Conservation (phyloP, 2,113 vertebrate genomes). For the Seriola quinqueradiata region DNA sequence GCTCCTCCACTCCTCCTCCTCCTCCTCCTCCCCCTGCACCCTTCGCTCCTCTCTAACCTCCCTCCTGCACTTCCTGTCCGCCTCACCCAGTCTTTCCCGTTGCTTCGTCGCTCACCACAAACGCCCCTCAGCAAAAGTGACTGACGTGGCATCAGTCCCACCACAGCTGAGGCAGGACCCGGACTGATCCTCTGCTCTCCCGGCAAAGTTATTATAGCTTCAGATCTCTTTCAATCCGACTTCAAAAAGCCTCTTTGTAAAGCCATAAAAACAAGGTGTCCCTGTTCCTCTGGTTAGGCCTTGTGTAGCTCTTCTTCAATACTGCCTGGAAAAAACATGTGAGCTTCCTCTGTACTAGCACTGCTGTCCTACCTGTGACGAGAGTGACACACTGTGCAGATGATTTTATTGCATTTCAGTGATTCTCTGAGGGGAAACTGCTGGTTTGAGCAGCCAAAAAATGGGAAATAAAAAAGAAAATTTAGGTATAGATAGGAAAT, state of each 20-base stretch:
- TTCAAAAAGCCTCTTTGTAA: slow-evolving; percentile 48
- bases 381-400: neutral
- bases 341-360: neutral
- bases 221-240: slow-evolving; percentile 39
- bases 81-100: slow-evolving; percentile 5
- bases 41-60: slow-evolving; percentile 11
- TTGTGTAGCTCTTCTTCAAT: slow-evolving; percentile 16
- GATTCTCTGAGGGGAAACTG: neutral
- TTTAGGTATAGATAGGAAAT: neutral
- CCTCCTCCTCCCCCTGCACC: neutral
- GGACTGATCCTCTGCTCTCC: slow-evolving; percentile 4
- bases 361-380: neutral
- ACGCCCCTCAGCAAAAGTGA: slow-evolving; percentile 1
- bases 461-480: neutral
- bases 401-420: slow-evolving; percentile 8
- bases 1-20: neutral
- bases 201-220: slow-evolving; percentile 31
- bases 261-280: slow-evolving; percentile 40
- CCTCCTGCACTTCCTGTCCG: slow-evolving; percentile 21
- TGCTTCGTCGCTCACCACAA: neutral
- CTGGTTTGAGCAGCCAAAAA: neutral
- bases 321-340: neutral
- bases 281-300: slow-evolving; percentile 25
- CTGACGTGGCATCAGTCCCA: slow-evolving; percentile 39
- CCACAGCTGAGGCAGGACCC: slow-evolving; percentile 20